Conservation (phyloP, 2,888 invertebrate genomes). For the Mimumesa dahlbomi region DNA sequence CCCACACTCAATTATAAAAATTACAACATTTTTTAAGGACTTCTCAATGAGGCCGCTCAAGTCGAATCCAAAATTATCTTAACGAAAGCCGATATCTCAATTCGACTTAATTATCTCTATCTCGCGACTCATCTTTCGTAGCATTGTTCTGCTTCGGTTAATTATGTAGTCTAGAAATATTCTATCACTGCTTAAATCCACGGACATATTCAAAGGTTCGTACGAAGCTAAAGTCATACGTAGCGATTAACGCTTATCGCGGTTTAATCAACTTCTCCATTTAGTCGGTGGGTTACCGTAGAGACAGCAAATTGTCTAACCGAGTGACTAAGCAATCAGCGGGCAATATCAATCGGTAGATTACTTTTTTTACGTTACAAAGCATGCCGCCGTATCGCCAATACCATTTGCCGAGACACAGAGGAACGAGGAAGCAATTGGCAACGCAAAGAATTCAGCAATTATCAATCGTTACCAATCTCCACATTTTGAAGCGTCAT, state of each 20-base stretch:
- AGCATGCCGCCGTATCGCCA: constrained; percentile 10
- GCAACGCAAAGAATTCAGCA: constrained; percentile 32
- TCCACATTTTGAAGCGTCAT: no score
- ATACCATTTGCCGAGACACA: constrained; percentile 7
- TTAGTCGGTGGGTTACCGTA: constrained; percentile 12
- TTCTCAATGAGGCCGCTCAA: no score
- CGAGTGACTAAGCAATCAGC: constrained; percentile 43
- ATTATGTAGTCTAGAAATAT: no score
- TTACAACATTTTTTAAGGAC: no score
- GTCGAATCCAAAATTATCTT: no score
- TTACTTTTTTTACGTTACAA: constrained; percentile 29
- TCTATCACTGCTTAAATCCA: no score
- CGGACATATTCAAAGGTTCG: no score
- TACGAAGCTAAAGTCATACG: background rate
- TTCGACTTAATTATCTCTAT: no score
- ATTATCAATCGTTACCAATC: constrained; percentile 47
- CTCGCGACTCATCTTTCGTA: no score
- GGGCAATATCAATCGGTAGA: constrained; percentile 37
- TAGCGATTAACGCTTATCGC: constrained; percentile 41
- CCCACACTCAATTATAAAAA: no score
- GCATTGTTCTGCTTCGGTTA: no score
- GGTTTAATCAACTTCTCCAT: constrained; percentile 32
- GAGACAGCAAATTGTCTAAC: constrained; percentile 35
- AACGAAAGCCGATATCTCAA: no score
- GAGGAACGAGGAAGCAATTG: constrained; percentile 47